These are phyloP conservation scores for Pseudococcus jackbeardsleyi DNA, from an alignment of 2,888 invertebrate species.

Conservation along the genomic window DNA sequence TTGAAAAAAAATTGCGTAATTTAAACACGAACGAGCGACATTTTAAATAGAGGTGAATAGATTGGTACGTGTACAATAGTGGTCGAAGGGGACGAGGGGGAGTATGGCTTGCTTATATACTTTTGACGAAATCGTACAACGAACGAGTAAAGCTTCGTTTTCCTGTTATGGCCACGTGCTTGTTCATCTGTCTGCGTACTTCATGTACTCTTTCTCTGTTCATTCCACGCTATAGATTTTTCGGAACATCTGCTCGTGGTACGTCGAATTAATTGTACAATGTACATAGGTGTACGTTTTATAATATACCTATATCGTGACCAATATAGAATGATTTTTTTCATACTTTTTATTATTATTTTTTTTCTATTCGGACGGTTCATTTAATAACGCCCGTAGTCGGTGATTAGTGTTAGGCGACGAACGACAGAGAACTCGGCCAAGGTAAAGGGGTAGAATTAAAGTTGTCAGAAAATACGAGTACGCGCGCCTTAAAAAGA, in stretches of 20 bases:
- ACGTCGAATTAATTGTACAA: neutral
- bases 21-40: neutral
- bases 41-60: neutral
- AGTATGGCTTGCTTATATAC: neutral
- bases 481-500: neutral
- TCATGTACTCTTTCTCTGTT: neutral
- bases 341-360: neutral
- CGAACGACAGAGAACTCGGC: neutral
- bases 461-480: neutral
- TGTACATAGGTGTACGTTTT: neutral
- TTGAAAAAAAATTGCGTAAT: slow-evolving; percentile 17
- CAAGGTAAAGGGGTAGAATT: neutral
- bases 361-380: neutral
- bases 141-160: slow-evolving; percentile 40
- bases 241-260: slow-evolving; percentile 6
- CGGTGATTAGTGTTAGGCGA: neutral
- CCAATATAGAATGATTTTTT: neutral
- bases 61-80: neutral
- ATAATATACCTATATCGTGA: neutral
- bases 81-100: neutral
- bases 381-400: neutral
- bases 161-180: slow-evolving; percentile 51
- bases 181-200: neutral
- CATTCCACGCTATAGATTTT: neutral
- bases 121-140: slow-evolving; percentile 31